phyloP scores from a whole-genome alignment of 2,888 invertebrate species.

The Bellardia pandia region DNA sequence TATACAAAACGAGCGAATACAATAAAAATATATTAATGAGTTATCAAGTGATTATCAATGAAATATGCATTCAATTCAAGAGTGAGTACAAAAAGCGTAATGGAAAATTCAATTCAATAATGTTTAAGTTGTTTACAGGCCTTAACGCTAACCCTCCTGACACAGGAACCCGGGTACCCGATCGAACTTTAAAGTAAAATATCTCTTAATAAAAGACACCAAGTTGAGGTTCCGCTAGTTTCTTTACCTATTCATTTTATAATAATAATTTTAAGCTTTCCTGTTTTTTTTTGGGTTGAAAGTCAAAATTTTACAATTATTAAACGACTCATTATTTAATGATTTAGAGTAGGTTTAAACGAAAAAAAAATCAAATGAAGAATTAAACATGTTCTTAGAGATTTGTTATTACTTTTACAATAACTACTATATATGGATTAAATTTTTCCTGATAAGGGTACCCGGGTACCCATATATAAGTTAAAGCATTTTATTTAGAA shows the following conservation, averaged over 20 bases:
- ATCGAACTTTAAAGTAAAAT: too few relatives aligned
- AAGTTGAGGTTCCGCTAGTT: too few relatives aligned
- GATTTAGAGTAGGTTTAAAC: conserved; percentile 49
- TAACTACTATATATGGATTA: neutral
- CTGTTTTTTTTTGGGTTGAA: too few relatives aligned
- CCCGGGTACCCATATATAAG: too few relatives aligned
- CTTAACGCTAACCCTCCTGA: too few relatives aligned
- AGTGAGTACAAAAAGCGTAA: neutral
- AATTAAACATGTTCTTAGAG: too few relatives aligned
- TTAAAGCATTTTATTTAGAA: too few relatives aligned
- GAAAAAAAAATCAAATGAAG: neutral
- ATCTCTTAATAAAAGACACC: too few relatives aligned
- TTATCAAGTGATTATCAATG: conserved; percentile 31
- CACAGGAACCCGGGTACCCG: too few relatives aligned
- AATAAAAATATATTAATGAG: conserved; percentile 16
- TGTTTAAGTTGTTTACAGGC: too few relatives aligned
- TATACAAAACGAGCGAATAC: neutral
- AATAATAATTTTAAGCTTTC: too few relatives aligned
- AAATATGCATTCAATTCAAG: neutral
- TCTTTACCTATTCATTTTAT: too few relatives aligned
- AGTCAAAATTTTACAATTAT: conserved; percentile 65
- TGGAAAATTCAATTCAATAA: neutral
- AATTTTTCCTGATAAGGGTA: neutral
- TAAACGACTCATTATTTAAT: conserved; percentile 57
- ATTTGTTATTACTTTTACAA: neutral